phyloP scores from a whole-genome alignment of 2,797 vertebrate species.

The Holocentrus rufus region DNA sequence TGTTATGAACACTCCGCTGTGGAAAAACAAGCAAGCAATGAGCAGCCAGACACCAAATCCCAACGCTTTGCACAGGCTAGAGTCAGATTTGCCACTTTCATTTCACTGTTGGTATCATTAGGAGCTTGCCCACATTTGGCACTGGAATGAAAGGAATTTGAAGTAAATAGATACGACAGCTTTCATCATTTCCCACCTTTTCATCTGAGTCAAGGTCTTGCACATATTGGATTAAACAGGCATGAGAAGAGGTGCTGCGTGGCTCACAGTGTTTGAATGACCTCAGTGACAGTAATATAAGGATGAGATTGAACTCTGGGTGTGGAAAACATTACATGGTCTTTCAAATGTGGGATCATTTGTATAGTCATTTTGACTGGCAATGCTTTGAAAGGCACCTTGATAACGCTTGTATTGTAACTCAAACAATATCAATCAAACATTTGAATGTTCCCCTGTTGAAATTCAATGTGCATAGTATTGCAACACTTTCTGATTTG shows the following conservation, averaged over 20 bases:
- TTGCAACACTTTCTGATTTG: constrained; percentile 54
- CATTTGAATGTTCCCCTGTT: constrained; percentile 32
- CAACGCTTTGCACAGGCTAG: constrained; percentile 52
- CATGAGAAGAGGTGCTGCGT: constrained; percentile 63
- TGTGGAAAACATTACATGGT: constrained; percentile 54
- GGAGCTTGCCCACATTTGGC: constrained; percentile 67
- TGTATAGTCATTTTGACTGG: constrained; percentile 48
- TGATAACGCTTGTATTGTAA: constrained; percentile 31
- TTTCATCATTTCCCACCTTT: constrained; percentile 76
- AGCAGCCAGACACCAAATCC: constrained; percentile 59
- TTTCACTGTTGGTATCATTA: constrained; percentile 73
- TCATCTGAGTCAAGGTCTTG: constrained; percentile 68
- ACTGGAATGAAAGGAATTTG: constrained; percentile 74
- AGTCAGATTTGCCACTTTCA: constrained; percentile 73
- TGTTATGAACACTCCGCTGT: constrained; percentile 43
- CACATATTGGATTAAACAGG: constrained; percentile 66
- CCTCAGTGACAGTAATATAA: constrained; percentile 59
- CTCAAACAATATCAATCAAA: constrained; percentile 34
- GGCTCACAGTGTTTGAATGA: constrained; percentile 34
- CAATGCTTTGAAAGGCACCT: constrained; percentile 44
- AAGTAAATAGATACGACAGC: constrained; percentile 71
- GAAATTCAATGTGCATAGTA: constrained; percentile 46
- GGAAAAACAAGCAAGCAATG: constrained; percentile 53
- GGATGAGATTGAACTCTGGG: constrained; percentile 55
- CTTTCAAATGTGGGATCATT: constrained; percentile 49